phyloP scores from a whole-genome alignment of 2,888 invertebrate genomes.

The Andrena camellia region DNA sequence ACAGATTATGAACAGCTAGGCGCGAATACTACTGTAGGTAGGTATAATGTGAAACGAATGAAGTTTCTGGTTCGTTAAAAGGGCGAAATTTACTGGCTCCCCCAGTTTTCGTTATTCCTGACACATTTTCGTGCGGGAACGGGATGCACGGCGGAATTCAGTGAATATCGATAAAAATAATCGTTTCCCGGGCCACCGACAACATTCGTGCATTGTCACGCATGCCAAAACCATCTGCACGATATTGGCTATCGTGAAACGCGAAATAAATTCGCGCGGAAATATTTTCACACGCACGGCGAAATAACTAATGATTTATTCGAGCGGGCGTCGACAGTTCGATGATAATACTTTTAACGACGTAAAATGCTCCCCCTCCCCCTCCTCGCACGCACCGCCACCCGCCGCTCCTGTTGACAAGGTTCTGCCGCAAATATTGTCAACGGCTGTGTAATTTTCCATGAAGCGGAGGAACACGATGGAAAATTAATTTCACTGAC shows the following conservation, averaged over 20 bases:
- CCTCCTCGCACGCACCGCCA: not conserved
- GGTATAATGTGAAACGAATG: slow-evolving; percentile 41
- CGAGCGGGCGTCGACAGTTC: slow-evolving; percentile 15
- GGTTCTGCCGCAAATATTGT: slow-evolving; percentile 34
- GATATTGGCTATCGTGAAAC: slow-evolving; percentile 24
- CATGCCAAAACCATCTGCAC: slow-evolving; percentile 41
- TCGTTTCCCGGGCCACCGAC: slow-evolving; percentile 20
- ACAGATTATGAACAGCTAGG: not conserved
- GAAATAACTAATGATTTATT: slow-evolving; percentile 39
- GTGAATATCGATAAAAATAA: slow-evolving; percentile 53
- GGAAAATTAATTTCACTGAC: slow-evolving; percentile 21
- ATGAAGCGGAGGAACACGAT: slow-evolving; percentile 3
- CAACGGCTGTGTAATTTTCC: slow-evolving; percentile 23
- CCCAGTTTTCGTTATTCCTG: slow-evolving; percentile 36
- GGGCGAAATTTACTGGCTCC: slow-evolving; percentile 34
- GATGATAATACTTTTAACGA: slow-evolving; percentile 34
- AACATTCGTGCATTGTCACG: slow-evolving; percentile 44
- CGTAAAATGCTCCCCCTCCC: slow-evolving; percentile 5
- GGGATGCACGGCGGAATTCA: slow-evolving; percentile 5
- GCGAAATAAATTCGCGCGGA: slow-evolving; percentile 42
- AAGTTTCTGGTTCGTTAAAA: slow-evolving; percentile 37
- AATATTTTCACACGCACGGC: slow-evolving; percentile 23
- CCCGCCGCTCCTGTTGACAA: slow-evolving; percentile 1
- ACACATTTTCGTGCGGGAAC: slow-evolving; percentile 32
- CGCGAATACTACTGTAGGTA: too few species aligned